Base-by-base conservation (phyloP, 2,888 invertebrate species). In the Ectemnius lituratus region DNA sequence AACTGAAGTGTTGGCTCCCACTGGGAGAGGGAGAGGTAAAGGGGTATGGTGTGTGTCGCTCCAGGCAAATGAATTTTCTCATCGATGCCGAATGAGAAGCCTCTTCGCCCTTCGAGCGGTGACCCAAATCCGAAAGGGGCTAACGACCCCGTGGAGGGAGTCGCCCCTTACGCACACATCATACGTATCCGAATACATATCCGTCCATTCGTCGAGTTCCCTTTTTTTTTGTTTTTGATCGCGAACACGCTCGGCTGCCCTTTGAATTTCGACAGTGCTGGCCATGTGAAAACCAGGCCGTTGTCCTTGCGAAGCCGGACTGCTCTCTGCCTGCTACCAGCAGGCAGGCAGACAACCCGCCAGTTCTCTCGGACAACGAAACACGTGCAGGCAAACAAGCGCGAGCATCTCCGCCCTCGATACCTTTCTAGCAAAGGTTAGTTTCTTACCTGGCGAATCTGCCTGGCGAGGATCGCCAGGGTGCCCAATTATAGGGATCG, bases 101-200 rank as follows among this genome's bases (percentile, higher is more conserved):
- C 52, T 16, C n/a, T 16, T 66, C 80, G 77, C 76, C 77, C 76
- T 80, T 70, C 73, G 78, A 84, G 76, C 82, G 79, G 83, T 88
- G 86, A 89, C 89, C 89, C 82, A 87, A 89, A 88, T 90, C 83
- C 80, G 67, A 84, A 87, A 86, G 82, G 87, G 89, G 88, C 77
- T 90, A 90, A 89, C 89, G 89, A 90, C 89, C 90, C 88, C 86
- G 85, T 73, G 81, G 80, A 75, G 79, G 76, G 84, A 80, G 68
- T 79, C 74, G 76, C 67, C 79, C 81, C 75, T 73, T 68, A n/a
- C 73, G 73, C 74, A 23, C 79, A 37, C 52, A 14, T 52, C 37
- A 23, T 23, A 37, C 37, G 37, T 11, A 37, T 37, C 37, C 6
- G 37, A 8, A 23, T 23, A 23, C 23, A 23, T 61, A 78, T 82